Evolutionary conservation across 2,113 vertebrate genomes (phyloP).

Genomic region (Leucoraja erinaceus): DNA sequence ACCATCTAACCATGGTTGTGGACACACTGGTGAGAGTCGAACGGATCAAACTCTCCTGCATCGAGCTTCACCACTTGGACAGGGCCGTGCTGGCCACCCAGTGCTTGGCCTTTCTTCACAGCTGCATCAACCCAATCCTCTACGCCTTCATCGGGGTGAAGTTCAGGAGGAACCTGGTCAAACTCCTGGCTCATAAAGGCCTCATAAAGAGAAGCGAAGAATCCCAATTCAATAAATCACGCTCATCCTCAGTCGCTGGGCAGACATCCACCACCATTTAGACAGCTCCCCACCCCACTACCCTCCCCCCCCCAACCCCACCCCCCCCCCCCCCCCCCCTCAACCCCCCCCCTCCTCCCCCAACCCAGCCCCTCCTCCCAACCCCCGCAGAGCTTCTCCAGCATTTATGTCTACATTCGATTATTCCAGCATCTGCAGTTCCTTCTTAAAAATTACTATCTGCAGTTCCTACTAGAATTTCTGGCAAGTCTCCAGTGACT

Average conservation of each 20-base stretch:
- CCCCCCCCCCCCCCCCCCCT: too few relatives aligned
- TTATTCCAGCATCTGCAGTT: too few relatives aligned
- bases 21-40: slow-evolving; percentile 51
- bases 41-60: too few relatives aligned
- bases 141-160: slow-evolving; percentile 81
- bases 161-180: slow-evolving; percentile 72
- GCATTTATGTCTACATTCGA: too few relatives aligned
- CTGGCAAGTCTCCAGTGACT: too few relatives aligned
- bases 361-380: too few relatives aligned
- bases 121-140: slow-evolving; percentile 83
- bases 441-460: too few relatives aligned
- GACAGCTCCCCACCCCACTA: too few relatives aligned
- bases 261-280: background rate
- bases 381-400: too few relatives aligned
- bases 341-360: too few relatives aligned
- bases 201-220: background rate
- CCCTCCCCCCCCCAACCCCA: too few relatives aligned
- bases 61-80: slow-evolving; percentile 43
- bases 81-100: slow-evolving; percentile 49
- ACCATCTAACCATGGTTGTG: slow-evolving; percentile 63
- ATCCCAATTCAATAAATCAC: background rate
- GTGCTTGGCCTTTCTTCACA: slow-evolving; percentile 70
- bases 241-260: background rate
- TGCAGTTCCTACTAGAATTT: too few relatives aligned
- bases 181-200: slow-evolving; percentile 47